Evolutionary conservation across 2,113 vertebrate species (phyloP).

Genomic region (Alligator sinensis): DNA sequence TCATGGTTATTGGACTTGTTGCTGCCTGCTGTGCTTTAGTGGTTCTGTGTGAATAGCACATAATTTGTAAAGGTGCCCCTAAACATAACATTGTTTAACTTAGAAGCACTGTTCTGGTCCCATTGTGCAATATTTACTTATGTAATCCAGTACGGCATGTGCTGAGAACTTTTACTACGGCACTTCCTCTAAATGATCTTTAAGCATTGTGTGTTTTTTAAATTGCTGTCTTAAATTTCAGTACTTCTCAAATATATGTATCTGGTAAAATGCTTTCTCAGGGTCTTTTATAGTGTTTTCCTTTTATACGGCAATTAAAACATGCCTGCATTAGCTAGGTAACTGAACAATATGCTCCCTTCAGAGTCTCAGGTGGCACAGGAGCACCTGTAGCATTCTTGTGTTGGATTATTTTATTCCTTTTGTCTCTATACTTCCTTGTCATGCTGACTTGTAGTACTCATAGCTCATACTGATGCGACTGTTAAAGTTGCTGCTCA

Average conservation of each 20-base stretch:
- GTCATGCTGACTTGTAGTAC: background rate
- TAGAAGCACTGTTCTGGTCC: background rate
- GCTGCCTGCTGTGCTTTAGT: background rate
- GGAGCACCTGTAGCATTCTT: too few species aligned
- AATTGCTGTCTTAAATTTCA: too few species aligned
- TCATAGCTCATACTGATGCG: background rate
- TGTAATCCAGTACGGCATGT: too few species aligned
- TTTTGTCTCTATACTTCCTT: background rate
- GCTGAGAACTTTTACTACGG: background rate
- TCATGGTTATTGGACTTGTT: background rate
- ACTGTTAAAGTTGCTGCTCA: background rate
- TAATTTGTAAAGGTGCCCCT: too few species aligned
- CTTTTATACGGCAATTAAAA: conserved; percentile 26
- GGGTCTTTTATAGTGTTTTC: background rate
- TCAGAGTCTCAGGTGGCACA: background rate
- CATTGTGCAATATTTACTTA: background rate
- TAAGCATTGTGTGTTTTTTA: background rate
- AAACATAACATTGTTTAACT: background rate
- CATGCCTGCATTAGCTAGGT: background rate
- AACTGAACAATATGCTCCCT: background rate
- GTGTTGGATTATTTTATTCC: background rate
- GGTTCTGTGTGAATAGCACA: background rate
- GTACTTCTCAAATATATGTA: background rate
- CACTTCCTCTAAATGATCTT: background rate
- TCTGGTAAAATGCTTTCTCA: conserved; percentile 31